These are phyloP conservation scores for Xyliphius kryptos DNA, from an alignment of 2,113 vertebrate genomes.

Conservation along the genomic window DNA sequence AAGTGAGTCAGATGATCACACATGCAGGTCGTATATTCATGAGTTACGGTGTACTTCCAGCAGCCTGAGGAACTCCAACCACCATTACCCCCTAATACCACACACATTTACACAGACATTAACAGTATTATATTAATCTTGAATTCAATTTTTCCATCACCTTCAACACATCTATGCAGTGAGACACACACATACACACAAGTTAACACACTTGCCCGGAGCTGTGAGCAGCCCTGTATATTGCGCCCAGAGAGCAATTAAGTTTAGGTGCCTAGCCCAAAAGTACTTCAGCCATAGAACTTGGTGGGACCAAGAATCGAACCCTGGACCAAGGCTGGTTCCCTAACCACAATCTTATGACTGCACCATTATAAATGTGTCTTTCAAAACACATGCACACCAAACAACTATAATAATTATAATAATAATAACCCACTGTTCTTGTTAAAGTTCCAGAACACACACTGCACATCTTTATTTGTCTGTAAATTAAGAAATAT, in stretches of 20 bases:
- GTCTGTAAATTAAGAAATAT: constrained; percentile 55
- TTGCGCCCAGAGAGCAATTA: no score
- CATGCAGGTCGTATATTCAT: constrained; percentile 75
- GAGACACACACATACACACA: no score
- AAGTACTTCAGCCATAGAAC: no score
- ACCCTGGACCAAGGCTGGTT: no score
- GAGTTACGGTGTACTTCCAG: constrained; percentile 61
- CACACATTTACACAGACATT: constrained; percentile 10
- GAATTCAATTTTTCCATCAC: no score
- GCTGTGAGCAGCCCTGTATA: no score
- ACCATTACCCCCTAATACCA: constrained; percentile 68
- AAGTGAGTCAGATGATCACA: constrained; percentile 93
- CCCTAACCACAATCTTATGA: no score
- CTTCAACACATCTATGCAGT: no score
- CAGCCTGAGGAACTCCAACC: constrained; percentile 80
- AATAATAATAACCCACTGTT: constrained; percentile 58
- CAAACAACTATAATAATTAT: not conserved
- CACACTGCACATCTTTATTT: constrained; percentile 58
- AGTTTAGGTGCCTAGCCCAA: no score
- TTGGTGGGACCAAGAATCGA: no score
- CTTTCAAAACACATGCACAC: not conserved
- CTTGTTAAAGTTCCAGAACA: constrained; percentile 80
- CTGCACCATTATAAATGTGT: no score
- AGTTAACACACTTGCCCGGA: no score
- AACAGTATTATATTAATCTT: not conserved